Conservation (phyloP, 2,113 vertebrate species). For the Pseudopipra pipra region DNA sequence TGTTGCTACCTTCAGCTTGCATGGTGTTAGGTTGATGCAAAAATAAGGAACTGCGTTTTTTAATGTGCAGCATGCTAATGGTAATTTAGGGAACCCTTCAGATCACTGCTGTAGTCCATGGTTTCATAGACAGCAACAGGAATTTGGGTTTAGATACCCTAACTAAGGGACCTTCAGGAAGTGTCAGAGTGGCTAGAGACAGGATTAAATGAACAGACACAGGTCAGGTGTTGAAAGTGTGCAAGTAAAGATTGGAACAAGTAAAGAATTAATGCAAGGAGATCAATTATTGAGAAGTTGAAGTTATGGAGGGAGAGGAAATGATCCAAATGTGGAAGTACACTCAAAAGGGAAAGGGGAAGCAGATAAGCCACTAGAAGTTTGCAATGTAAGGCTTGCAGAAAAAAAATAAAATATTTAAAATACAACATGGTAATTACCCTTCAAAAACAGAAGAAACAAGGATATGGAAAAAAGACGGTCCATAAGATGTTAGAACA, state of each 20-base stretch:
- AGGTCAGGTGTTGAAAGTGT: neutral
- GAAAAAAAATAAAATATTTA: neutral
- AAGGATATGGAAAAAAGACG: neutral
- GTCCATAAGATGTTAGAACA: neutral
- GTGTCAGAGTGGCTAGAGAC: too few relatives aligned
- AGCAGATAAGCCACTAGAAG: neutral
- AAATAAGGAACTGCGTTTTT: conserved; percentile 14
- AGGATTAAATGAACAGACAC: neutral
- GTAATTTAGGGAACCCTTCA: neutral
- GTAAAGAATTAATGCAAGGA: neutral
- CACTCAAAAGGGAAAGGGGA: neutral
- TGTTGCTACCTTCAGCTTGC: neutral
- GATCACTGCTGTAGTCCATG: neutral
- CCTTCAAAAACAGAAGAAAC: neutral
- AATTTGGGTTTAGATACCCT: neutral
- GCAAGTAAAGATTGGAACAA: neutral
- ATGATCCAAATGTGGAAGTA: neutral
- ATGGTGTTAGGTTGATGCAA: neutral
- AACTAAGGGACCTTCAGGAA: neutral
- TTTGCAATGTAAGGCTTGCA: neutral
- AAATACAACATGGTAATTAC: neutral
- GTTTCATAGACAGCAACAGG: neutral
- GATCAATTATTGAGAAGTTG: neutral
- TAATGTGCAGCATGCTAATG: neutral
- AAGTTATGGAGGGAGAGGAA: neutral